phyloP scores from a whole-genome alignment of 53 echinoderm and acorn worm species.

The Echinarachnius parma region DNA sequence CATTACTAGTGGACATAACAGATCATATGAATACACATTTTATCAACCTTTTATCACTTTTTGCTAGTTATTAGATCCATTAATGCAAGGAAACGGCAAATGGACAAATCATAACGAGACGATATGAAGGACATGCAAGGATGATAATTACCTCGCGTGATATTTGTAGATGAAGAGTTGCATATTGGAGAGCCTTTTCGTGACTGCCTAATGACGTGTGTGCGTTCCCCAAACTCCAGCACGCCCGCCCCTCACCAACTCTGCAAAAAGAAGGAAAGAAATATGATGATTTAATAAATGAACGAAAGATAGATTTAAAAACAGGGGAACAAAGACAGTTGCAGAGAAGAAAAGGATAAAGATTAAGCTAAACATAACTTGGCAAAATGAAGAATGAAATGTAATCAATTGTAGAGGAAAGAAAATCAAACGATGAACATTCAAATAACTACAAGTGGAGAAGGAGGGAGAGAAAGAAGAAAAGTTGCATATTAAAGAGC shows the following conservation, averaged over 20 bases:
- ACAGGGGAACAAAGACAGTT: background rate
- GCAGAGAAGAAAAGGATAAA: too few relatives aligned
- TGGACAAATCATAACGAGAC: background rate
- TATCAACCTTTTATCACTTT: too few relatives aligned
- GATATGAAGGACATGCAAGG: background rate
- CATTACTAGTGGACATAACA: too few relatives aligned
- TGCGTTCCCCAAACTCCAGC: conserved; percentile 98
- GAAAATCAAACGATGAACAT: too few relatives aligned
- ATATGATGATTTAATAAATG: background rate
- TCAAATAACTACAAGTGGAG: too few relatives aligned
- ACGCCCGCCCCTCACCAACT: conserved; percentile 95
- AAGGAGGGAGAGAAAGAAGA: too few relatives aligned
- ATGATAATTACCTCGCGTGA: conserved; percentile 89
- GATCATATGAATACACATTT: too few relatives aligned
- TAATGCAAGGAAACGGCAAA: background rate
- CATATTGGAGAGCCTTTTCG: conserved; percentile 93
- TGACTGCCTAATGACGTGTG: conserved; percentile 86
- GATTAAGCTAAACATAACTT: too few relatives aligned
- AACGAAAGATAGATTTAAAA: background rate
- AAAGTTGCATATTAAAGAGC: conserved; percentile 91
- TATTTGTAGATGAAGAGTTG: conserved; percentile 85
- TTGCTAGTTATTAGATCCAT: too few relatives aligned
- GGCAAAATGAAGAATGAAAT: too few relatives aligned
- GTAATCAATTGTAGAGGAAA: too few relatives aligned
- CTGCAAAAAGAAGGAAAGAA: conserved; percentile 39